Conservation (phyloP, 2,888 invertebrate species). For the Polydrusus pterygomalis region DNA sequence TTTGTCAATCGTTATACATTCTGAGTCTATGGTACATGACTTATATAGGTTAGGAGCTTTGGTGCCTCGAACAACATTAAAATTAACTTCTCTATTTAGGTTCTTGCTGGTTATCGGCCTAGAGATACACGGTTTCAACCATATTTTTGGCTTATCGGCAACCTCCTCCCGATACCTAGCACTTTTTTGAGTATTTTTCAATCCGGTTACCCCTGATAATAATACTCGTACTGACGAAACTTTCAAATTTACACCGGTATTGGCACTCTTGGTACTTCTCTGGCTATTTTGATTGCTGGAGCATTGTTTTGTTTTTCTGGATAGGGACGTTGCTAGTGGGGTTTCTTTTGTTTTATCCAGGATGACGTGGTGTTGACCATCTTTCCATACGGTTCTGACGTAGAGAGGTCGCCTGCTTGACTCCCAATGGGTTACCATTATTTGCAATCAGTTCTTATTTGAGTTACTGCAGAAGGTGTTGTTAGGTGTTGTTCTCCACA, state of each 20-base stretch:
- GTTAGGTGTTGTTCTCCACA: too few relatives aligned
- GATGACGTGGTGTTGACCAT: constrained; percentile 81
- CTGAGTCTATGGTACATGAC: constrained; percentile 33
- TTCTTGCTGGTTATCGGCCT: constrained; percentile 41
- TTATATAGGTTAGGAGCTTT: constrained; percentile 26
- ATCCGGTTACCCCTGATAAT: constrained; percentile 55
- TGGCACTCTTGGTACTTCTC: constrained; percentile 56
- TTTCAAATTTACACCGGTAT: constrained; percentile 55
- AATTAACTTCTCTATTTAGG: constrained; percentile 61
- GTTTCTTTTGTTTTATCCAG: constrained; percentile 77
- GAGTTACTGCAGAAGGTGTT: too few relatives aligned
- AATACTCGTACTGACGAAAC: constrained; percentile 64
- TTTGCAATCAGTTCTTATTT: not conserved
- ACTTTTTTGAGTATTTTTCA: constrained; percentile 37
- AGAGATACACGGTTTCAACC: constrained; percentile 6
- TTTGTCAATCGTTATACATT: not conserved
- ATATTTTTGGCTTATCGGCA: constrained; percentile 26
- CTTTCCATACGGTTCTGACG: constrained; percentile 80
- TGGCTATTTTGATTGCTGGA: constrained; percentile 25
- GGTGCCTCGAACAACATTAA: constrained; percentile 30
- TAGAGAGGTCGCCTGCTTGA: constrained; percentile 76
- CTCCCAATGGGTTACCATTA: constrained; percentile 75
- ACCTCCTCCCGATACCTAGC: constrained; percentile 8
- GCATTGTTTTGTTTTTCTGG: constrained; percentile 27
- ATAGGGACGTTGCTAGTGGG: not conserved